Conservation (phyloP, 2,888 invertebrate species). For the Hoplodrina blanda region DNA sequence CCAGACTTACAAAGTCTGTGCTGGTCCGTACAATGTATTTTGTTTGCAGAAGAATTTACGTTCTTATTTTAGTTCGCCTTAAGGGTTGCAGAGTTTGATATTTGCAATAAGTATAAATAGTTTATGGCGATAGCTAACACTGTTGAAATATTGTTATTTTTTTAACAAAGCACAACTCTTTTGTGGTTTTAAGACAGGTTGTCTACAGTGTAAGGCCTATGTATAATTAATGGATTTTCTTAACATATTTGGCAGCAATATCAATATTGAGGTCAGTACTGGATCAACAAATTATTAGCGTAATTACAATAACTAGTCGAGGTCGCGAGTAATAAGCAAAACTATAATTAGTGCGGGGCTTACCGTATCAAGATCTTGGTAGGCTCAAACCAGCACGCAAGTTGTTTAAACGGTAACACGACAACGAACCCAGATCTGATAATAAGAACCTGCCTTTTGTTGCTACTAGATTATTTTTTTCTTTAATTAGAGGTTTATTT, state of each 20-base stretch:
- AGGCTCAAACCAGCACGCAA: conserved; percentile 81
- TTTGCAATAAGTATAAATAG: conserved; percentile 29
- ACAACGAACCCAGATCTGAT: conserved; percentile 81
- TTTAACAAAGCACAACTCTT: not conserved
- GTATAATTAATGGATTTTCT: not conserved
- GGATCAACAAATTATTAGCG: conserved; percentile 60
- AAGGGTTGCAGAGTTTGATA: conserved; percentile 13
- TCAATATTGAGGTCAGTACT: conserved; percentile 51
- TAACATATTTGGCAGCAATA: conserved; percentile 4
- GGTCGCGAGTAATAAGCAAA: conserved; percentile 78
- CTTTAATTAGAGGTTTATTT: conserved; percentile 65
- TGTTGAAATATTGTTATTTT: not conserved
- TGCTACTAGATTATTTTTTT: conserved; percentile 72
- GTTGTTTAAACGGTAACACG: conserved; percentile 81
- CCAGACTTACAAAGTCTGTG: conserved; percentile 39
- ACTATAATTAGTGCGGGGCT: conserved; percentile 84
- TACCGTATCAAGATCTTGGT: conserved; percentile 83
- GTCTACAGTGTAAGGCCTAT: not conserved
- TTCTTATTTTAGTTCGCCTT: conserved; percentile 29
- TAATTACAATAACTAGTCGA: conserved; percentile 65
- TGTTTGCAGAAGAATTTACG: conserved; percentile 30
- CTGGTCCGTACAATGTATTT: conserved; percentile 29
- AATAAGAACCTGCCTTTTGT: conserved; percentile 70
- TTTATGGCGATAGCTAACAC: not conserved
- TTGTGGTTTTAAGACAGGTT: not conserved